Evolutionary conservation across 2,888 invertebrate species (phyloP).

Genomic region (Drosophila anomalata): DNA sequence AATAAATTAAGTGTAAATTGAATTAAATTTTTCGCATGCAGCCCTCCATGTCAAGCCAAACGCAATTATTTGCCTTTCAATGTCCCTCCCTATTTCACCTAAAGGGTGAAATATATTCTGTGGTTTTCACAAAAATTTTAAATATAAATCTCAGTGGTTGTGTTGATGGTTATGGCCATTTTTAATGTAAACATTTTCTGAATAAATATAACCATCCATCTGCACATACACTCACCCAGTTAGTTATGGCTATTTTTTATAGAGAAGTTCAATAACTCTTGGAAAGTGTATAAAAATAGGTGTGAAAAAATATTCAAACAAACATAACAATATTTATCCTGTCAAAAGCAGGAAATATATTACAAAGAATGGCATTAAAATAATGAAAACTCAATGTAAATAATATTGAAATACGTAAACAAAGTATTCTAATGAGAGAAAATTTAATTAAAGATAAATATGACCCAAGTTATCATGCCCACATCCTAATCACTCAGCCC

Average conservation of each 20-base stretch:
- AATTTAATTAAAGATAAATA: neutral
- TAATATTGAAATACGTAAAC: neutral
- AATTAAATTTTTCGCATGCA: conserved; percentile 59
- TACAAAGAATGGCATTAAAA: neutral
- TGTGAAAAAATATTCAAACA: neutral
- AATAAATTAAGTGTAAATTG: conserved; percentile 61
- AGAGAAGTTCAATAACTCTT: neutral
- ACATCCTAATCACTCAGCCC: conserved; percentile 1
- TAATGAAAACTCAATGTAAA: neutral
- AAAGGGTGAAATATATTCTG: neutral
- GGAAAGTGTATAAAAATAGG: neutral
- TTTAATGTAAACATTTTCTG: conserved; percentile 9
- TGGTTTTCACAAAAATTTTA: neutral
- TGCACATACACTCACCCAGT: neutral
- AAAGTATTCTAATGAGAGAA: neutral
- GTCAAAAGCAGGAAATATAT: neutral
- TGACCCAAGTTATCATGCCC: neutral
- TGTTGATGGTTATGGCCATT: conserved; percentile 7
- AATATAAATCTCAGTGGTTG: conserved; percentile 10
- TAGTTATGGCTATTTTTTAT: neutral
- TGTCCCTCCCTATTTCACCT: neutral
- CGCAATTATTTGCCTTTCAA: conserved; percentile 25
- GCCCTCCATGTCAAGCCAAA: conserved; percentile 3
- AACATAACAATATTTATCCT: neutral
- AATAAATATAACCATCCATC: neutral